A percentile compares a stretch with the other conserved stretches of the same genome.
Evolutionary conservation across 2,888 invertebrate genomes (phyloP).

Genomic region (Branchipolynoe longqiensis): DNA sequence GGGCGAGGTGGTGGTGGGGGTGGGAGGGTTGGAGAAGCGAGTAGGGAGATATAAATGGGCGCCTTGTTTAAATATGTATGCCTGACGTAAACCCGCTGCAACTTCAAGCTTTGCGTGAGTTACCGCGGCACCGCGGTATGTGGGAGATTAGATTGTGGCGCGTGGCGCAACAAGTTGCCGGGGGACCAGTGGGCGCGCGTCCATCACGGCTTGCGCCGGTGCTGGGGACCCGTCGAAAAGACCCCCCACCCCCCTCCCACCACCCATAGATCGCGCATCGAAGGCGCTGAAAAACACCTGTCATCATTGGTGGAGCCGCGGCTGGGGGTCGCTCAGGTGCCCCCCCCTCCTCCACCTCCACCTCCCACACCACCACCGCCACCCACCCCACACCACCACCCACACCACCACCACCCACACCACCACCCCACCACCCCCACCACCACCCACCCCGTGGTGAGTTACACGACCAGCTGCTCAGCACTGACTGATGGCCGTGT

Average conservation of each 20-base stretch:
- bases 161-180: constrained; percentile 4
- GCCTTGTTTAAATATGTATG: constrained; percentile 22
- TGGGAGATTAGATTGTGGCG: background rate
- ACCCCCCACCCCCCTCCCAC: too few relatives aligned
- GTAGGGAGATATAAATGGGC: background rate
- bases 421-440: too few relatives aligned
- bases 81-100: background rate
- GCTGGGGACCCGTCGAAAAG: too few relatives aligned
- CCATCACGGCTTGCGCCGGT: too few relatives aligned
- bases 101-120: background rate
- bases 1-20: background rate
- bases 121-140: background rate
- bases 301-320: constrained; percentile 31
- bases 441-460: too few relatives aligned
- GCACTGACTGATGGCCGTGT: constrained; percentile 14
- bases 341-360: too few relatives aligned
- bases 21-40: background rate
- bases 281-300: constrained; percentile 16
- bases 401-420: too few relatives aligned
- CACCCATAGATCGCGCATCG: too few relatives aligned
- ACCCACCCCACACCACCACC: too few relatives aligned
- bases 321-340: too few relatives aligned
- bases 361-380: too few relatives aligned
- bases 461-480: background rate
- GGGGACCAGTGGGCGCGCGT: background rate